Evolutionary conservation across 2,113 vertebrate species (phyloP).

Genomic region (Uria lomvia): DNA sequence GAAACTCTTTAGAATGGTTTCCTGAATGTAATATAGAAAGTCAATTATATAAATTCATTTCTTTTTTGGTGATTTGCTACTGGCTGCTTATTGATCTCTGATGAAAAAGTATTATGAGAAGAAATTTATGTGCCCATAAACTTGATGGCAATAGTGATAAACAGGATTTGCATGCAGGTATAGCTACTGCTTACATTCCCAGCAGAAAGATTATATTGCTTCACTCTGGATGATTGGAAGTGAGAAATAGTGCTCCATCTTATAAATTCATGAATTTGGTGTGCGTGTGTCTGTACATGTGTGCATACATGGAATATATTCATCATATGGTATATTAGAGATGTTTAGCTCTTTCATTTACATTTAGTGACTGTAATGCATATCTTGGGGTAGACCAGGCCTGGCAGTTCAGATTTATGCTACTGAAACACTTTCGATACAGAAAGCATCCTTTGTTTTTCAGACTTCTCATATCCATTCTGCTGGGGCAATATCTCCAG

Average conservation of each 20-base stretch:
- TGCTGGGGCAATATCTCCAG: neutral
- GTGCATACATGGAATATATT: neutral
- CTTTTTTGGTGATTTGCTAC: conserved; percentile 23
- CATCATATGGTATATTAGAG: neutral
- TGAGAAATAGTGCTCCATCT: neutral
- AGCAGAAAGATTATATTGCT: neutral
- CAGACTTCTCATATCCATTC: neutral
- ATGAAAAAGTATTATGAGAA: conserved; percentile 27
- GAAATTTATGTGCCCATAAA: conserved; percentile 36
- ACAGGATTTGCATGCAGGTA: conserved; percentile 21
- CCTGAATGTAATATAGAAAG: neutral
- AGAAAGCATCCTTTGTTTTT: neutral
- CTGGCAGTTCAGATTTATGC: neutral
- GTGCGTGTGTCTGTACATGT: neutral
- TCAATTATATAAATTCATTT: conserved; percentile 28
- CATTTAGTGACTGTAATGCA: neutral
- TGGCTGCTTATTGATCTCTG: conserved; percentile 37
- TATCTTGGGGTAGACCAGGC: neutral
- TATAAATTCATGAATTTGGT: neutral
- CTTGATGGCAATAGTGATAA: neutral
- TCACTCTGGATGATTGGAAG: neutral
- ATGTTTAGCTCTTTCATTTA: neutral
- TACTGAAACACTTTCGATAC: neutral
- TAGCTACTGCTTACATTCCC: neutral
- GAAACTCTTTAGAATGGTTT: neutral